Percentiles rank a stretch among this genome's conserved stretches.
These are phyloP conservation scores for Capitulum mitella DNA, from an alignment of 2,888 invertebrate species.

Conservation along the genomic window DNA sequence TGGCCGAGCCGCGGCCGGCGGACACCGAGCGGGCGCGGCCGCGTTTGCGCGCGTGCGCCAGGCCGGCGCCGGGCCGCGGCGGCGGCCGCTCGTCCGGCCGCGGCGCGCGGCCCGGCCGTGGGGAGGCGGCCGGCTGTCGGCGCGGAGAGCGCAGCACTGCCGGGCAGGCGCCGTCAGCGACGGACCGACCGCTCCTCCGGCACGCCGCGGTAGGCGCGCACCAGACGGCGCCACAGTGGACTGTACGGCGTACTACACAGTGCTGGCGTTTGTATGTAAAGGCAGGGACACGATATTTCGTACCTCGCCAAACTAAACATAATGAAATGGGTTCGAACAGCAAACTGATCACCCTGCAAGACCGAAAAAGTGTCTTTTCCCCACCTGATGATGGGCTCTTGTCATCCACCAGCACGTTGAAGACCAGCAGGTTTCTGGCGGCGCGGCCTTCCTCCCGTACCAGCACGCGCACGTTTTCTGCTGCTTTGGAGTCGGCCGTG, in stretches of 20 bases:
- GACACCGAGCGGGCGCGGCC: neutral
- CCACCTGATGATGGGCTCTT: neutral
- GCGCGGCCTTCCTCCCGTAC: conserved; percentile 36
- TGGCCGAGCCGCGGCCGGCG: neutral
- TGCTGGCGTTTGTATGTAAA: neutral
- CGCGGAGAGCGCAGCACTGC: neutral
- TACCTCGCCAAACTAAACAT: too few relatives aligned
- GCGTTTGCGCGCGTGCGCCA: neutral
- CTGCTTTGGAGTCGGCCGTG: too few relatives aligned
- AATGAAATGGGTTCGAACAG: too few relatives aligned
- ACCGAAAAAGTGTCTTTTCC: too few relatives aligned
- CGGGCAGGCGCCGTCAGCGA: neutral
- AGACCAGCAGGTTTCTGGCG: conserved; percentile 35
- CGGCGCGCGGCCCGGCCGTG: neutral
- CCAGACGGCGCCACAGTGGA: too few relatives aligned
- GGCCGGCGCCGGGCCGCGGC: neutral
- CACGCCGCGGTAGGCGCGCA: too few relatives aligned
- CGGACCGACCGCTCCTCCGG: too few relatives aligned
- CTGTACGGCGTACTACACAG: neutral
- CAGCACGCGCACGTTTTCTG: conserved; percentile 32
- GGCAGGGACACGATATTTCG: too few relatives aligned
- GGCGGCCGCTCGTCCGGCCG: neutral
- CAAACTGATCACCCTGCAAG: too few relatives aligned
- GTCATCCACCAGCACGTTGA: conserved; percentile 13
- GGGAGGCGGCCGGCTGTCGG: conserved; percentile 1